Base-by-base conservation (phyloP, 2,888 invertebrate species). In the Drosophila merina region DNA sequence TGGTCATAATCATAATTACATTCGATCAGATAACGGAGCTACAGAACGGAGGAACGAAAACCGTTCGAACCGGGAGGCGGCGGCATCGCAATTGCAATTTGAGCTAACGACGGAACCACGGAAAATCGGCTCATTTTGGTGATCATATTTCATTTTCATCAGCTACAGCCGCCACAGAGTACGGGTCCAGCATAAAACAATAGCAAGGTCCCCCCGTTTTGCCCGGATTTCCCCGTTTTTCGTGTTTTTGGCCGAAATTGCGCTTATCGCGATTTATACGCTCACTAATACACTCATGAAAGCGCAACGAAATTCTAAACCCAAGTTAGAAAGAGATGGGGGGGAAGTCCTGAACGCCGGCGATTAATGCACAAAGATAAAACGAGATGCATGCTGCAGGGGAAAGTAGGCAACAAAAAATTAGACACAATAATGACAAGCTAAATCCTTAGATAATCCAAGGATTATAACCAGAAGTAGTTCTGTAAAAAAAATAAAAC, bases 231-330 rank as follows among this genome's bases (percentile, higher is more conserved):
- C 9, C 71, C 70, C 49, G 30, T 12, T 28, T 40, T 49, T 51
- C 49, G 45, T 62, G 67, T 58, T 40, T 52, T 75, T 48, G 63
- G 75, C 83, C 77, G 85, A 78, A 74, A 74, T 64, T 59, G 67
- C 57, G 72, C 73, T 88, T 85, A 88, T 88, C 86, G 71, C 88
- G 86, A 86, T 86, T 88, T 86, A 76, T 77, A 81, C 86, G 84
- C 84, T 36, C 28, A 45, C 30, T 28, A 28, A 54, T 14, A n/a
- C 38, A 50, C 48, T 48, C 67, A 62, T 69, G 74, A 82, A 86
- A 88, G 83, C 86, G 78, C 84, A 86, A 57, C 86, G 88, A 88
- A 88, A 88, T 81, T 86, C 79, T 89, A 88, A 87, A 83, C 88
- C 74, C 55, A 28, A 72, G 71, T 72, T 42, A 64, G 70, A 72